Base-by-base conservation (phyloP, 1,140 invertebrate species). In the Neelides sp. region DNA sequence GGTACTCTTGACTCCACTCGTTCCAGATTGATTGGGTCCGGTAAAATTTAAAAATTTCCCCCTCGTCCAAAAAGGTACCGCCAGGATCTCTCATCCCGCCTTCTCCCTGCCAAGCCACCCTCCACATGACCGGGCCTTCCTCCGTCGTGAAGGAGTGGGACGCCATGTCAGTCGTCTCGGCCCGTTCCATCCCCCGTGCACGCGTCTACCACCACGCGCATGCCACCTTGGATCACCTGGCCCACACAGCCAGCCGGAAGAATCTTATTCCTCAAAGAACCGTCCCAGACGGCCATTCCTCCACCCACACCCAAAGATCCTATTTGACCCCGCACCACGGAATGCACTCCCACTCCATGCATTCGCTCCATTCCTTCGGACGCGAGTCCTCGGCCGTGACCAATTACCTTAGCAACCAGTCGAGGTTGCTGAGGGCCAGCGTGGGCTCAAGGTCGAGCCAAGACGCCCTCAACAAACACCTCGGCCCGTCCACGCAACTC, bases 141-240 rank as follows among this genome's bases (percentile, higher is more conserved):
- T 53, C 36, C 23, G 39, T 47, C 8, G 50, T 48, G 22, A 67
- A 68, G 34, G 88, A 94, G 67, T 92, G 88, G 88, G 89, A 94
- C 69, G 87, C 90, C 68, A 78, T 90, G 13, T 92, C 88, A 2
- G 84, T 84, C 15, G 91, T 92, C 67, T 91, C 87, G 65, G 82
- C 83, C 49, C 73, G 88, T 61, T 89, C 84, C 52, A 86, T 89
- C 65, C 85, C 85, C n/a, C 69, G 87, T 48, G 81, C 83, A 2
- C 69, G 84, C 59, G 82, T 89, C 68, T 84, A 71, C 47, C 66
- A 69, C 49, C 54, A 61, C 10, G 50, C 69, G 48, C 65, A 67
- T 47, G 48, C 58, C 2, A 42, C 48, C 0, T 54, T 61, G 45
- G 58, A 61, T 41, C 75, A 12, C 70, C 80, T 57, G 80, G 80